These are phyloP conservation scores for Cyanistes caeruleus DNA, from an alignment of 2,113 vertebrate species.

Conservation along the genomic window DNA sequence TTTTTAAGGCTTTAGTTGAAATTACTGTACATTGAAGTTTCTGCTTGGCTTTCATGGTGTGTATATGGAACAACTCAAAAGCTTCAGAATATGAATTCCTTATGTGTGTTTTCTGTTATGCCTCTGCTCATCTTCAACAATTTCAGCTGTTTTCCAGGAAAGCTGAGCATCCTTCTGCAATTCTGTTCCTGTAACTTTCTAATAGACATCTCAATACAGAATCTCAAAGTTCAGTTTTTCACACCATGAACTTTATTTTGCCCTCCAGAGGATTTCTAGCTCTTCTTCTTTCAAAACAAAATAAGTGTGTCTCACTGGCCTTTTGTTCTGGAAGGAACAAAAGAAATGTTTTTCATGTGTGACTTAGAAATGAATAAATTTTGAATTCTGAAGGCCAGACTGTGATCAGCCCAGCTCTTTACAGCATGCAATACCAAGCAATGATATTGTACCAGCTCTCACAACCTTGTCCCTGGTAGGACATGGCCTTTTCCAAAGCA, in stretches of 20 bases:
- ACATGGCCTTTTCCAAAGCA: neutral
- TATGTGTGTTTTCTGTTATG: neutral
- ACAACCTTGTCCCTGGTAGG: neutral
- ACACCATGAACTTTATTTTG: neutral
- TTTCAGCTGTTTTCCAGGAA: neutral
- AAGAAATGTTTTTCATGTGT: neutral
- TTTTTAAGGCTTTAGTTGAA: neutral
- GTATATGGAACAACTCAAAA: neutral
- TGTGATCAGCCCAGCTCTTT: neutral
- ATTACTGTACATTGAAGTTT: neutral
- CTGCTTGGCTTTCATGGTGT: fast-evolving
- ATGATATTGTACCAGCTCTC: neutral
- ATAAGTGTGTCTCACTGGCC: fast-evolving
- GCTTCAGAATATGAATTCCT: neutral
- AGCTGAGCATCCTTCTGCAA: neutral
- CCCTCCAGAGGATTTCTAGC: neutral
- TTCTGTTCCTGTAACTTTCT: neutral
- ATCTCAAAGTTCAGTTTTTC: neutral
- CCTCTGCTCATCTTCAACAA: neutral
- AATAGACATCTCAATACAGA: neutral
- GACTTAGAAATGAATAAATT: neutral
- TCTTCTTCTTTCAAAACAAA: neutral
- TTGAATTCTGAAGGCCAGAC: neutral
- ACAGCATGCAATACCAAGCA: neutral
- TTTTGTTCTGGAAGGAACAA: neutral